Percentiles rank a stretch among this genome's conserved stretches.
phyloP scores from a whole-genome alignment of 2,113 vertebrate species.

The Nematolebias whitei region DNA sequence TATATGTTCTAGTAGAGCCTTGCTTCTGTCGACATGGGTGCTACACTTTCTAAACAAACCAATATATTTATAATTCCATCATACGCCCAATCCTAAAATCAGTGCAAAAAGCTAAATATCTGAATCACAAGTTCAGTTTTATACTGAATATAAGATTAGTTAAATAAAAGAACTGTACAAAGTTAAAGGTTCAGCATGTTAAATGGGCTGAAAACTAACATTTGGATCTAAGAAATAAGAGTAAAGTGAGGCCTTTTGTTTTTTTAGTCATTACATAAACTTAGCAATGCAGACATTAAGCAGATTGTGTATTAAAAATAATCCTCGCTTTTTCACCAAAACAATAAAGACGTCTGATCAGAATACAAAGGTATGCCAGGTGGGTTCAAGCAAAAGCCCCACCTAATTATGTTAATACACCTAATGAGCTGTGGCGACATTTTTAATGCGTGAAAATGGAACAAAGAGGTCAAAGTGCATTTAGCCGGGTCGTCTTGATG shows the following conservation, averaged over 20 bases:
- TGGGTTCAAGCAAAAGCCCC: constrained; percentile 51
- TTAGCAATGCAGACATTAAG: constrained; percentile 37
- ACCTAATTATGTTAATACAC: constrained; percentile 51
- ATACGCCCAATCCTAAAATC: too few species aligned
- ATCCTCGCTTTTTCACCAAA: constrained; percentile 43
- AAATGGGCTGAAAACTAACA: background rate
- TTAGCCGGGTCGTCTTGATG: constrained; percentile 9
- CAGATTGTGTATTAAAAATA: constrained; percentile 22
- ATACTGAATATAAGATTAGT: too few species aligned
- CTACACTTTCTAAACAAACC: too few species aligned
- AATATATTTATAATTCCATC: too few species aligned
- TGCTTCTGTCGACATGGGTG: too few species aligned
- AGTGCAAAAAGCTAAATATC: background rate
- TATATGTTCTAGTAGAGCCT: too few species aligned
- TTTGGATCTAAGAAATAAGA: background rate
- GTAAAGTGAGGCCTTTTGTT: constrained; percentile 28
- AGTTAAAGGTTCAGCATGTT: too few species aligned
- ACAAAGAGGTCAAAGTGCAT: constrained; percentile 26
- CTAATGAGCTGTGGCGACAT: constrained; percentile 58
- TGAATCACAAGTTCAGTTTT: background rate
- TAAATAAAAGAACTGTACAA: too few species aligned
- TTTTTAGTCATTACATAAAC: constrained; percentile 35
- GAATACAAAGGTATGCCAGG: constrained; percentile 26
- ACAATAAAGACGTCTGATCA: constrained; percentile 37
- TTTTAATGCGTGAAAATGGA: constrained; percentile 14